Evolutionary conservation across 2,113 vertebrate genomes (phyloP), one percentile per base, ranked within the genome.

Genomic region (Eulacestoma nigropectus): DNA sequence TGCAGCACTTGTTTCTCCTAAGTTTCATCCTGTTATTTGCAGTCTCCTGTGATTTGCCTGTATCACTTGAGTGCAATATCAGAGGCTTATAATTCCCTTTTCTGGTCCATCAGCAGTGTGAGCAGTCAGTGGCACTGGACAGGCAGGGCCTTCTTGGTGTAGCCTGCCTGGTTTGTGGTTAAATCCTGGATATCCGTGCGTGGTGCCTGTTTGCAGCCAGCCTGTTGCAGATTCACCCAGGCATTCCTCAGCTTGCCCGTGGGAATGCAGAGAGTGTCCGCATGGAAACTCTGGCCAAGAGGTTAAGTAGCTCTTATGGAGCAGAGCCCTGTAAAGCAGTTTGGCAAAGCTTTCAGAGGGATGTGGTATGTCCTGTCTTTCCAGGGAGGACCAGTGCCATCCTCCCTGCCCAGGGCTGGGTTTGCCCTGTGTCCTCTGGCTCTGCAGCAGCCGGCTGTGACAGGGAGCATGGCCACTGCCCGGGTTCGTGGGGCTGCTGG

Each of bases 71-170:
- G 23, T 44, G 50, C 7, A 4, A 0, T n/a, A 39, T 8, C 39
- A 18, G 35, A 46, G 3, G 27, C 35, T 69, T 33, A 2, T 15
- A 21, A 83, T 52, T 56, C 32, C 2, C 0, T 65, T 68, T 30
- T 59, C 35, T 23, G 26, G 65, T 27, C 35, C 2, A 0, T 46
- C 25, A 5, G 35, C 41, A 42, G 56, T 3, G 39, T 0, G 0
- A 64, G 59, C 29, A 20, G 41, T 5, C 22, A 64, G 59, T 53
- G 67, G 46, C 60, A 5, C 12, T 20, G 70, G 50, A 13, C 11
- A 15, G 63, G 10, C 53, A 23, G 42, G 4, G 4, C 23, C 42
- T 39, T 18, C 67, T n/a, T 46, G 46, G 5, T 21, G 64, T 20
- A 52, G 22, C 75, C 65, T 53, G 19, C 55, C 30, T 78, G 1